Conservation (phyloP, 2,113 vertebrate species). For the Castor canadensis region DNA sequence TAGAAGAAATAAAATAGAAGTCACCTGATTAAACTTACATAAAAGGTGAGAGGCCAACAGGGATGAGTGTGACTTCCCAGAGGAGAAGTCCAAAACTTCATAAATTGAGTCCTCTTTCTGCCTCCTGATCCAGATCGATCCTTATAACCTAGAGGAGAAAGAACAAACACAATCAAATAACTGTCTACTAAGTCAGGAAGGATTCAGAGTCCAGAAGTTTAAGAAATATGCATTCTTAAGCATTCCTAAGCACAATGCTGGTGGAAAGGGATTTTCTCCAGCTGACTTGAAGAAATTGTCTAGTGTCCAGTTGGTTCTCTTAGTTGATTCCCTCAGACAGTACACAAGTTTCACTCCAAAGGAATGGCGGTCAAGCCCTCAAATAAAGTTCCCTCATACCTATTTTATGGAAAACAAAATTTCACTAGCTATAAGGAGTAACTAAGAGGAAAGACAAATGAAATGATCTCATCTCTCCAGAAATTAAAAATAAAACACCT, state of each 20-base stretch:
- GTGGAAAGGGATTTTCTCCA: background rate
- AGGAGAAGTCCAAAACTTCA: background rate
- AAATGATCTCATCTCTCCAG: background rate
- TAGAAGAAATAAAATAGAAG: background rate
- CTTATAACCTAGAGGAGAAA: background rate
- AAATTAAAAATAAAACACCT: background rate
- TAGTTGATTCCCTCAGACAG: background rate
- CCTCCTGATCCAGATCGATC: background rate
- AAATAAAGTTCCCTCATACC: background rate
- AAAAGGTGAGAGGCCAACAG: background rate
- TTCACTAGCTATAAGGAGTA: background rate
- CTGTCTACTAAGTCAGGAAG: background rate
- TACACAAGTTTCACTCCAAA: background rate
- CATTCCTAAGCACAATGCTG: background rate
- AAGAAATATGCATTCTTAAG: background rate
- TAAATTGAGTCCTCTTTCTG: background rate
- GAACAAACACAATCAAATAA: background rate
- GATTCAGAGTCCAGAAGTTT: background rate
- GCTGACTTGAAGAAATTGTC: background rate
- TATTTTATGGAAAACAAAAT: conserved; percentile 7
- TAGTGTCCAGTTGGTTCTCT: background rate
- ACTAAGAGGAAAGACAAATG: conserved; percentile 42
- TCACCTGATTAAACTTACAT: background rate
- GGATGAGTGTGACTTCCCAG: background rate
- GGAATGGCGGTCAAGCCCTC: background rate